Percentiles rank a stretch among this genome's conserved stretches.
These are phyloP conservation scores for Campopleginae sp. DNA, from an alignment of 2,888 invertebrate species.

Conservation along the genomic window DNA sequence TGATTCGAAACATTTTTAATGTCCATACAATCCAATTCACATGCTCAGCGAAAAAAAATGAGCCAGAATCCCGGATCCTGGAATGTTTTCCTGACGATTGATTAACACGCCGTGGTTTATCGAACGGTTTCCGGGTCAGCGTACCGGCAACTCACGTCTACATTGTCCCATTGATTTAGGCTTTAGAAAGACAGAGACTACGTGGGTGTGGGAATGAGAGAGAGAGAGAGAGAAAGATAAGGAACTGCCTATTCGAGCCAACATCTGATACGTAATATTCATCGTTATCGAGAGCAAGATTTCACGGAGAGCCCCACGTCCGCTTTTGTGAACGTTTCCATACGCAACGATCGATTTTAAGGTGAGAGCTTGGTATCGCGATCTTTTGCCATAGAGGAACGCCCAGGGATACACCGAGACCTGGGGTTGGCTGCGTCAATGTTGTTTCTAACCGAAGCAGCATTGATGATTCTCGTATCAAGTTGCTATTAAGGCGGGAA, in stretches of 20 bases:
- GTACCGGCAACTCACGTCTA: background rate
- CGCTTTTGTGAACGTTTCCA: conserved; percentile 9
- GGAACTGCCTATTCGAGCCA: conserved; percentile 13
- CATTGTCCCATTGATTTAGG: background rate
- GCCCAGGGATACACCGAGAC: conserved; percentile 2
- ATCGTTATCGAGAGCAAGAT: conserved; percentile 39
- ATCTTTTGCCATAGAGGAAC: conserved; percentile 21
- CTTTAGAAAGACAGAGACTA: background rate
- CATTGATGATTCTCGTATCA: conserved; percentile 10
- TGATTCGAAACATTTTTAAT: background rate
- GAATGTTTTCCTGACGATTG: too few relatives aligned
- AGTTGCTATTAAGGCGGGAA: background rate
- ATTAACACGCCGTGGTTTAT: background rate
- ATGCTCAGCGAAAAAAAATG: background rate
- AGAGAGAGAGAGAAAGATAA: conserved; percentile 10
- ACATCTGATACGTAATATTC: conserved; percentile 50
- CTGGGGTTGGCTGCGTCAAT: conserved; percentile 5
- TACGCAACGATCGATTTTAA: conserved; percentile 32
- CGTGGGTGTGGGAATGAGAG: too few relatives aligned
- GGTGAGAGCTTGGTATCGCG: conserved; percentile 20
- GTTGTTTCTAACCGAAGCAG: conserved; percentile 22
- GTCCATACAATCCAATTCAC: background rate
- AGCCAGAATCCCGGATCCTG: too few relatives aligned
- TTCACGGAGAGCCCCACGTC: background rate
- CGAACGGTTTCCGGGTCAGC: background rate